Evolutionary conservation across 2,888 invertebrate species (phyloP).

Genomic region (Nudaria mundana): DNA sequence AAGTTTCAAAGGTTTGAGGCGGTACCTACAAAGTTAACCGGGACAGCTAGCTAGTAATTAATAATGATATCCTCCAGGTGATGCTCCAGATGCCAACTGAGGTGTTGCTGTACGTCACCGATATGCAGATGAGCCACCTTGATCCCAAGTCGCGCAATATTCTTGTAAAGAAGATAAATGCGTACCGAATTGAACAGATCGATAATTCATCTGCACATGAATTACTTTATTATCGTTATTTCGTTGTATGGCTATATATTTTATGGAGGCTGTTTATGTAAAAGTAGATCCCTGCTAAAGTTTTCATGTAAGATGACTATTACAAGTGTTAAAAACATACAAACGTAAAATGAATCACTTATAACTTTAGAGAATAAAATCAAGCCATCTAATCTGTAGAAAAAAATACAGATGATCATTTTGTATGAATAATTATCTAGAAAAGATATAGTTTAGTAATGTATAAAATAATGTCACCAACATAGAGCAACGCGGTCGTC

Average conservation of each 20-base stretch:
- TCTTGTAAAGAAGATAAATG: conserved; percentile 49
- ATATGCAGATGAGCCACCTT: conserved; percentile 51
- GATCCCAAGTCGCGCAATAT: conserved; percentile 54
- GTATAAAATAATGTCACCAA: too few relatives aligned
- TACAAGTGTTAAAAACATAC: not conserved
- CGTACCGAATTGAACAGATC: conserved; percentile 33
- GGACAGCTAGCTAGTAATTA: too few relatives aligned
- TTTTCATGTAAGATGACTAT: not conserved
- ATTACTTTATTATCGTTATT: not conserved
- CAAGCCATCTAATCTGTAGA: too few relatives aligned
- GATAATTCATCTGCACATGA: not conserved
- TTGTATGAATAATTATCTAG: too few relatives aligned
- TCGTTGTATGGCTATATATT: not conserved
- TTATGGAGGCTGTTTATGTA: not conserved
- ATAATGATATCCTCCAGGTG: conserved; percentile 40
- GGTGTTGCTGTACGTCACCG: conserved; percentile 49
- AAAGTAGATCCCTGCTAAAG: not conserved
- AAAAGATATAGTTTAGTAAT: too few relatives aligned
- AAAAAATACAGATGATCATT: too few relatives aligned
- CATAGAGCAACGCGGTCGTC: too few relatives aligned
- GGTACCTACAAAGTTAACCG: too few relatives aligned
- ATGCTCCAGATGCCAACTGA: conserved; percentile 54
- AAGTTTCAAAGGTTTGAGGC: too few relatives aligned
- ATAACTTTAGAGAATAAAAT: too few relatives aligned
- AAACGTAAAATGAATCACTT: too few relatives aligned